Base-by-base conservation (phyloP, 2,113 vertebrate species). In the Ochotona curzoniae region DNA sequence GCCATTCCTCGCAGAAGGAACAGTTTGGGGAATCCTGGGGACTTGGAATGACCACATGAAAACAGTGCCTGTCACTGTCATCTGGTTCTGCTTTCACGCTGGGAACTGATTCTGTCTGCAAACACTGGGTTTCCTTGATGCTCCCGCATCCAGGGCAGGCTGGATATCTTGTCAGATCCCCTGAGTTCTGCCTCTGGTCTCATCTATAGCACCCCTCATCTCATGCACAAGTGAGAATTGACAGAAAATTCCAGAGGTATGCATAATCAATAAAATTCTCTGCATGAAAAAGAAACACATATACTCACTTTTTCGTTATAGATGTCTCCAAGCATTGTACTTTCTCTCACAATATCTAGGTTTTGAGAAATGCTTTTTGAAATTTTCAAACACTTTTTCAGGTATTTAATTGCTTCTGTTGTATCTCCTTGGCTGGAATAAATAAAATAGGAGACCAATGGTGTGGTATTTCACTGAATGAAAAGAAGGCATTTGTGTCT, bases 301-400 rank as follows among this genome's bases (percentile, higher is more conserved):
- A 14, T 95, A 98, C 98, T 98, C 95, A 98, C 98, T 82, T 70
- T 97, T 95, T 96, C 88, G 76, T 98, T 98, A 92, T 98, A 97
- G 96, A 98, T 97, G 83, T 98, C 98, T 18, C 98, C 98, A 67
- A 98, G 98, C 64, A 98, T 97, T 0, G 97, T 69, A 81, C 97
- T 97, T 7, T 98, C 97, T 96, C 97, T 98, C 89, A 98, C 96
- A 30, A 98, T 35, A 76, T 98, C 98, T 28, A 96, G 96, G 61
- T 28, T 97, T 51, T 98, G 97, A 25, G 96, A 90, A 86, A 96
- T 66, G 0, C 93, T 97, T 91, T 97, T 97, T 76, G 98, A 97
- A 96, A 97, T 81, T 47, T 95, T 94, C 93, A 98, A 87, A 94
- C 98, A 97, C 75, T 97, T 97, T 97, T 94, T 95, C 96, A 98